A percentile compares a stretch with the other conserved stretches of the same genome.
Conservation (phyloP, 2,797 vertebrate species). For the Amphiprion clarkii region DNA sequence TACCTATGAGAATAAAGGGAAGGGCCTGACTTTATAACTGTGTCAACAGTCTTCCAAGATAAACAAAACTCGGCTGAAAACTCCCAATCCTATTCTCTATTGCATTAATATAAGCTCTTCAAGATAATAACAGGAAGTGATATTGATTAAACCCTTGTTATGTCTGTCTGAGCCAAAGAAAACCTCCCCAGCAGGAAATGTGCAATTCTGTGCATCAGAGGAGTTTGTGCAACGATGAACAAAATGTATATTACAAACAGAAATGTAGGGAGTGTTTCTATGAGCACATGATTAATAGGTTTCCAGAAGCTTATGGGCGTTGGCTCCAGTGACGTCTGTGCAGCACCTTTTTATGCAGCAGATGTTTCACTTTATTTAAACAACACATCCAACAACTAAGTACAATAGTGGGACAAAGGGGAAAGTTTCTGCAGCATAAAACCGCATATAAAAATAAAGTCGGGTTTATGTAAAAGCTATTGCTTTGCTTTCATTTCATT, state of each 20-base stretch:
- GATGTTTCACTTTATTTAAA: constrained; percentile 7
- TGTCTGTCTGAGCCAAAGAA: constrained; percentile 13
- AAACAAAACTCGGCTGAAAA: constrained; percentile 1
- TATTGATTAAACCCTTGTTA: background rate
- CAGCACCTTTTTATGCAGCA: background rate
- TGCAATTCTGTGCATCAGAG: background rate
- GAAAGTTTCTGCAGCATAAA: background rate
- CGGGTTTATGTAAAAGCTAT: background rate
- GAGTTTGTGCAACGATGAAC: background rate
- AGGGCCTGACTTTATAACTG: constrained; percentile 20
- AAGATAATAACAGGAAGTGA: background rate
- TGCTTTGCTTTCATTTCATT: background rate
- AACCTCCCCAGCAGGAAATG: background rate
- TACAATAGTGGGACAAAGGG: background rate
- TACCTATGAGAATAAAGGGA: constrained; percentile 37
- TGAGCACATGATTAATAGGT: constrained; percentile 10
- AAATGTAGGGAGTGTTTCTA: constrained; percentile 55
- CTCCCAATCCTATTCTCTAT: background rate
- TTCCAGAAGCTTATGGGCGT: constrained; percentile 34
- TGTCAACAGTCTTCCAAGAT: constrained; percentile 7
- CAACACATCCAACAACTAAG: background rate
- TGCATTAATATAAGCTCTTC: background rate
- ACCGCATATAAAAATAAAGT: background rate
- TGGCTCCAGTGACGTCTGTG: constrained; percentile 17
- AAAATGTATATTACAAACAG: background rate